These are phyloP conservation scores for Bambusicola thoracicus DNA, from an alignment of 2,113 vertebrate genomes.

Conservation along the genomic window DNA sequence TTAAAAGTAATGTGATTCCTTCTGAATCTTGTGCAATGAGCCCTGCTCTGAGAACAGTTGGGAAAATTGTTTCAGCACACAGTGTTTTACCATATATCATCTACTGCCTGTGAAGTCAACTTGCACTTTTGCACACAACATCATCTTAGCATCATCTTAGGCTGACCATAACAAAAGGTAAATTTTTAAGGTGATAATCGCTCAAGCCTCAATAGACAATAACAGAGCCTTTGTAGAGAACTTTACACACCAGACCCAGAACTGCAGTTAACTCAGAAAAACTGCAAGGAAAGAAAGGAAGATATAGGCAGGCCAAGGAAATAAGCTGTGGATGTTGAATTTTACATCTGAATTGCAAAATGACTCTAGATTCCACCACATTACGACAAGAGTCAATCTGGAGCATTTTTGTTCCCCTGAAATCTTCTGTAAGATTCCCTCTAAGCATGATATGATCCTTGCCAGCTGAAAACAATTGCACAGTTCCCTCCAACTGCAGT, in stretches of 20 bases:
- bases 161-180: not conserved
- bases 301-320: not conserved
- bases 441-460: not conserved
- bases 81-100: not conserved
- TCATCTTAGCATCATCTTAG: not conserved
- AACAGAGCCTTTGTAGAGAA: not conserved
- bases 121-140: not conserved
- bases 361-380: not conserved
- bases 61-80: not conserved
- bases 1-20: conserved; percentile 10
- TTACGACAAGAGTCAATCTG: fast-evolving
- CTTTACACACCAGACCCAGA: not conserved
- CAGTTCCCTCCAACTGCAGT: not conserved
- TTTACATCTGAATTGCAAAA: not conserved
- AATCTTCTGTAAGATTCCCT: not conserved
- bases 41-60: not conserved
- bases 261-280: not conserved
- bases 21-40: not conserved
- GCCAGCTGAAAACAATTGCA: not conserved
- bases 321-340: not conserved
- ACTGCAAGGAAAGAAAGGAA: not conserved
- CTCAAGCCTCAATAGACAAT: not conserved
- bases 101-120: not conserved
- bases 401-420: not conserved
- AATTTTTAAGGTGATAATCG: not conserved